These are phyloP conservation scores for Schrankia costaestrigalis DNA, from an alignment of 2,888 invertebrate genomes.

Conservation along the genomic window DNA sequence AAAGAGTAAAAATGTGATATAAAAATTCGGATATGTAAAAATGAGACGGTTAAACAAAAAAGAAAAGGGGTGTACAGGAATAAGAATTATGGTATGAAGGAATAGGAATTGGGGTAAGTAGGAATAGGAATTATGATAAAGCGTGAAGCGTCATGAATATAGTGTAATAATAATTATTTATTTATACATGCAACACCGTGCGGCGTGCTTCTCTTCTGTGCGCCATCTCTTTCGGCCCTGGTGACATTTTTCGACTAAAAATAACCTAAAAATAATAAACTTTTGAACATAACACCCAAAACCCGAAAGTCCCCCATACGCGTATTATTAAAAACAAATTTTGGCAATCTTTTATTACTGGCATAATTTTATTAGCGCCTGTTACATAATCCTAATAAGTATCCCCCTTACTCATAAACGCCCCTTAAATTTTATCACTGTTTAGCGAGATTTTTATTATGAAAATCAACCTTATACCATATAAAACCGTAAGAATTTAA, in stretches of 20 bases:
- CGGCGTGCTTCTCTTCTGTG: constrained; percentile 47
- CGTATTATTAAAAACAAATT: no score
- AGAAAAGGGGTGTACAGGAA: constrained; percentile 19
- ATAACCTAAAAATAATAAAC: constrained; percentile 64
- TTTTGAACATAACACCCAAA: constrained; percentile 43
- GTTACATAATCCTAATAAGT: no score
- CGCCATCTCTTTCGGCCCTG: constrained; percentile 78
- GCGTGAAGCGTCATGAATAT: constrained; percentile 42
- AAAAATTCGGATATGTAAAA: constrained; percentile 24
- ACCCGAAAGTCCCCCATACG: no score
- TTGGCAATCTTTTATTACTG: no score
- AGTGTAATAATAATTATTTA: constrained; percentile 17
- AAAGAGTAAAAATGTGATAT: constrained; percentile 10
- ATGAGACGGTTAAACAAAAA: constrained; percentile 29
- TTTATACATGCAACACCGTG: constrained; percentile 61
- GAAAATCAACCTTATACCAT: no score
- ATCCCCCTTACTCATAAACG: no score
- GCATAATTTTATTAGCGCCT: no score
- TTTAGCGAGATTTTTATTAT: no score
- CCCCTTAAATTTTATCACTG: no score
- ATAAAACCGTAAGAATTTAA: no score
- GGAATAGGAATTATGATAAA: constrained; percentile 32
- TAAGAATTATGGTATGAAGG: no score
- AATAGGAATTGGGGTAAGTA: no score
- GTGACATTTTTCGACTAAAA: constrained; percentile 67